Percentiles rank a stretch among this genome's conserved stretches.
Conservation (phyloP, 2,888 invertebrate genomes). For the Frankliniella intonsa region DNA sequence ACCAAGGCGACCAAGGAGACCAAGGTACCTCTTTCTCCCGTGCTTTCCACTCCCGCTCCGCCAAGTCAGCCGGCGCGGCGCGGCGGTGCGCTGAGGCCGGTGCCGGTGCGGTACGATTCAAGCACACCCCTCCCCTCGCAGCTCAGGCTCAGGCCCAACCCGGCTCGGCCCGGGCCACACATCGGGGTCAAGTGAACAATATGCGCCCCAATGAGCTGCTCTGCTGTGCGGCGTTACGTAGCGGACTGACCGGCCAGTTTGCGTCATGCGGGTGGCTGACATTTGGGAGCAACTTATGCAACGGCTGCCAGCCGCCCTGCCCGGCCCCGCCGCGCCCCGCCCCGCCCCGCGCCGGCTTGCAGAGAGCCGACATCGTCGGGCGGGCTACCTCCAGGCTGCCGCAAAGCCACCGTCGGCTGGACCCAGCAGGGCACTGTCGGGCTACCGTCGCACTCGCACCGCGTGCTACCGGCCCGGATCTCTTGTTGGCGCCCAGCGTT, state of each 20-base stretch:
- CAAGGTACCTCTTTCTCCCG: too few species aligned
- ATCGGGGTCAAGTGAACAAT: slow-evolving; percentile 25
- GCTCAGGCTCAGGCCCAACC: too few species aligned
- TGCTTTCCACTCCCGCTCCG: too few species aligned
- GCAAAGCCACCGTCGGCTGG: too few species aligned
- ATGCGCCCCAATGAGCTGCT: slow-evolving; percentile 10
- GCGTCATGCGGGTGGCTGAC: slow-evolving; percentile 12
- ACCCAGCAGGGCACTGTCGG: background rate
- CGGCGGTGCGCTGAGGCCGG: too few species aligned
- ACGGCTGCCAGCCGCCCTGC: background rate
- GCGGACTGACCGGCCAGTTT: background rate
- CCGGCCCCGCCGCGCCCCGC: background rate
- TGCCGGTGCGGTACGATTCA: too few species aligned
- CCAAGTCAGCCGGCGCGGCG: too few species aligned
- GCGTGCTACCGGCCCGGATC: background rate
- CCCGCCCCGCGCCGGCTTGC: background rate
- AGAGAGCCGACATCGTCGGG: background rate
- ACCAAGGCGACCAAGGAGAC: too few species aligned
- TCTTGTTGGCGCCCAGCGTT: background rate
- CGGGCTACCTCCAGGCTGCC: background rate
- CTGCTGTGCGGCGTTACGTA: background rate
- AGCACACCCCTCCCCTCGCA: background rate
- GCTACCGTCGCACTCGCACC: background rate
- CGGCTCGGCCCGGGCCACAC: background rate
- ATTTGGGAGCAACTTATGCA: slow-evolving; percentile 9